Conservation (phyloP, 2,797 vertebrate genomes). For the Anolis apletophallus region DNA sequence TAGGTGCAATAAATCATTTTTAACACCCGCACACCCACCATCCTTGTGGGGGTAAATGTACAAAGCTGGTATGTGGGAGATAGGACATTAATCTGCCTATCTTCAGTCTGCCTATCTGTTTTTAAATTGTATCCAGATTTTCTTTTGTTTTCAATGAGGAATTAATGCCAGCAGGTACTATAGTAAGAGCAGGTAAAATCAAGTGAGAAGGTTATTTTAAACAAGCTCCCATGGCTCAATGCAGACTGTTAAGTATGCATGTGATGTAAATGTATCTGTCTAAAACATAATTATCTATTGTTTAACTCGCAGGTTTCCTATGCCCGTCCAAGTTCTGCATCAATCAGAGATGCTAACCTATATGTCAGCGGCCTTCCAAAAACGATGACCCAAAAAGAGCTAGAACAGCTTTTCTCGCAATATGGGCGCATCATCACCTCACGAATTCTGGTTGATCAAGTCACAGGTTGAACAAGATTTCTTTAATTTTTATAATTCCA, state of each 20-base stretch:
- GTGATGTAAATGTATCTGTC: conserved; percentile 14
- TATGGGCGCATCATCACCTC: conserved; percentile 99
- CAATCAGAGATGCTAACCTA: conserved; percentile 98
- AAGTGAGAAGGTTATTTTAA: conserved; percentile 35
- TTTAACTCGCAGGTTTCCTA: conserved; percentile 90
- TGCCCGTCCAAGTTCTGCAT: conserved; percentile 98
- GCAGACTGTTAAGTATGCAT: neutral
- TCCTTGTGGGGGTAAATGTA: conserved; percentile 66
- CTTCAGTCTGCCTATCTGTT: conserved; percentile 65
- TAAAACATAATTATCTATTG: conserved; percentile 15
- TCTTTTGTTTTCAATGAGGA: conserved; percentile 56
- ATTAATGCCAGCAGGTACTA: conserved; percentile 4
- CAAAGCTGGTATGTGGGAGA: conserved; percentile 61
- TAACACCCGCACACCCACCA: conserved; percentile 63
- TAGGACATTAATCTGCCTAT: conserved; percentile 63
- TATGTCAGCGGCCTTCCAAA: conserved; percentile 99
- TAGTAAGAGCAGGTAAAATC: conserved; percentile 35
- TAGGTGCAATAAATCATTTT: conserved; percentile 68
- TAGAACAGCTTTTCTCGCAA: conserved; percentile 99
- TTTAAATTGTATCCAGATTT: conserved; percentile 56
- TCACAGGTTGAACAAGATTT: conserved; percentile 89
- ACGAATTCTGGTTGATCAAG: conserved; percentile 99
- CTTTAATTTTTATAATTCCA: conserved; percentile 1
- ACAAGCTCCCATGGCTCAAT: neutral
- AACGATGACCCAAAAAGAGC: conserved; percentile 99